Percentiles rank a stretch among this genome's conserved stretches.
These are phyloP conservation scores for Galemys pyrenaicus DNA, from an alignment of 2,113 vertebrate genomes.

Conservation along the genomic window DNA sequence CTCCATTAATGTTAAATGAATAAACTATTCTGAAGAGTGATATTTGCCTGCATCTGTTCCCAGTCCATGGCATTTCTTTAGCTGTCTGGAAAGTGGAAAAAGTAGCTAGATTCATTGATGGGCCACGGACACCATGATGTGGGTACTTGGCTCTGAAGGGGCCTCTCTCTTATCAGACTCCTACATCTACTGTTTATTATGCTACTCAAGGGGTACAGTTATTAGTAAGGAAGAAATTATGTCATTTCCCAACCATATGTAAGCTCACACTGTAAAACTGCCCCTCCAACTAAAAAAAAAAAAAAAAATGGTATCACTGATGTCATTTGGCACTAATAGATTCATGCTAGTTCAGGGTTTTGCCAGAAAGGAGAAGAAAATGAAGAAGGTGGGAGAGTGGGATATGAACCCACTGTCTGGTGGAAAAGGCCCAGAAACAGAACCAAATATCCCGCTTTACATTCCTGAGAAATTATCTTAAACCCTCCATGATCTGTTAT, in stretches of 20 bases:
- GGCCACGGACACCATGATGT: fast-evolving
- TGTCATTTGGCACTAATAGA: background rate
- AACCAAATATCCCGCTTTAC: background rate
- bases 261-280: background rate
- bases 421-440: background rate
- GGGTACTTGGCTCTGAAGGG: background rate
- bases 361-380: background rate
- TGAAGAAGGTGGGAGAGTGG: background rate
- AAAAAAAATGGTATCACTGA: background rate
- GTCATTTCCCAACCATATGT: background rate
- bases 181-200: background rate
- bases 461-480: background rate
- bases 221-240: background rate
- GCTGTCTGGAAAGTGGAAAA: background rate
- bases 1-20: background rate
- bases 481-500: background rate
- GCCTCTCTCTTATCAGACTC: background rate
- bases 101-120: background rate
- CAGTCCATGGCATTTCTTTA: background rate
- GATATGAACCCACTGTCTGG: fast-evolving
- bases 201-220: background rate
- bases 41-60: background rate
- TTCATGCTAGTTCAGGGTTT: background rate
- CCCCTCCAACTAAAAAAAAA: background rate
- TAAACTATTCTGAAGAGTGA: background rate